Conservation (phyloP, 1,140 invertebrate genomes). For the Epicauta chinensis region DNA sequence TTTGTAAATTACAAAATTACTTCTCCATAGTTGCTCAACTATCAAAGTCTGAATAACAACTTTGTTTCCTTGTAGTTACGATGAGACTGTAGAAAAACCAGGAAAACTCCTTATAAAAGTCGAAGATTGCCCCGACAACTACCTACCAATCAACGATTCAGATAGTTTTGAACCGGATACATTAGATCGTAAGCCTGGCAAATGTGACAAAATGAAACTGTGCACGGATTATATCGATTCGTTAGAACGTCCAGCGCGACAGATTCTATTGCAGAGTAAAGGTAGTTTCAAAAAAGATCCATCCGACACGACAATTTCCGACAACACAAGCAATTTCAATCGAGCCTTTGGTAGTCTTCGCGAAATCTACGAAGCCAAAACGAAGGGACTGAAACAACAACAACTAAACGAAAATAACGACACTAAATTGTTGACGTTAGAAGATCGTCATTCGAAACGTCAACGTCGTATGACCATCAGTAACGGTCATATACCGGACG, state of each 20-base stretch:
- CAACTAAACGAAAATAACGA: conserved; percentile 34
- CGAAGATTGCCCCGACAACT: conserved; percentile 63
- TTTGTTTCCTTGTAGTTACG: conserved; percentile 24
- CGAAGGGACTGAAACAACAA: conserved; percentile 35
- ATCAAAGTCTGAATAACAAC: background rate
- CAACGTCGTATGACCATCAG: conserved; percentile 51
- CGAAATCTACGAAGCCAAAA: conserved; percentile 63
- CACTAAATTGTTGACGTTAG: conserved; percentile 50
- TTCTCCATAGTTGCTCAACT: too few relatives aligned
- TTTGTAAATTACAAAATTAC: too few relatives aligned
- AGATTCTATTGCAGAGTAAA: conserved; percentile 50
- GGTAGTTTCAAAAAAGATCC: conserved; percentile 56
- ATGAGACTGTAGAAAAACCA: conserved; percentile 53
- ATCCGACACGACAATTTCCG: background rate
- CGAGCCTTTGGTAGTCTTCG: conserved; percentile 59
- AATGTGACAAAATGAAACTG: conserved; percentile 28
- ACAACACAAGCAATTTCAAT: conserved; percentile 31
- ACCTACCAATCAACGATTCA: conserved; percentile 61
- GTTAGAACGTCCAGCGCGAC: conserved; percentile 50
- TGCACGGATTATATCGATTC: conserved; percentile 47
- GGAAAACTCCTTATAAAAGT: conserved; percentile 73
- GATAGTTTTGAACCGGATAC: conserved; percentile 79
- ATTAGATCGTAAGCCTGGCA: conserved; percentile 71
- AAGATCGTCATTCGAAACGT: conserved; percentile 60
- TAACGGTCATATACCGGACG: conserved; percentile 53